phyloP scores from a whole-genome alignment of 2,888 invertebrate genomes.

The Trissolcus brochymenae region DNA sequence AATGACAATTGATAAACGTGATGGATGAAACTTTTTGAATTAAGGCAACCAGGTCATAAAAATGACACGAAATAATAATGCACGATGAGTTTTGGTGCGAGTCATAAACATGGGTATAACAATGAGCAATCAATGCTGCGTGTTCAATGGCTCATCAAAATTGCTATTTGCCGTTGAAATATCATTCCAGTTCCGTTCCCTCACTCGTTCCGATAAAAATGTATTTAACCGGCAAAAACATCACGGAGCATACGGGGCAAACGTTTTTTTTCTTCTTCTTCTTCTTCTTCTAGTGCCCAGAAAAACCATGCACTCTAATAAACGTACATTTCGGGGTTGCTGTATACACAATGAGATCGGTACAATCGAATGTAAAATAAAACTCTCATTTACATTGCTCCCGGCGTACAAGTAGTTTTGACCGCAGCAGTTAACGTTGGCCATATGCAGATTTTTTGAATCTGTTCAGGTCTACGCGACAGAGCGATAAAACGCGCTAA shows the following conservation, averaged over 20 bases:
- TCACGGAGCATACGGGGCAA: neutral
- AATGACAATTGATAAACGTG: too few relatives aligned
- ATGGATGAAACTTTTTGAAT: too few relatives aligned
- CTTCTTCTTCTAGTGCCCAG: too few relatives aligned
- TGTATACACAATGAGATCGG: conserved; percentile 40
- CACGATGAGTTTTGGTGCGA: neutral
- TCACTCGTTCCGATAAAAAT: neutral
- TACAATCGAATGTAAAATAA: conserved; percentile 38
- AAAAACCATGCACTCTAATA: conserved; percentile 19
- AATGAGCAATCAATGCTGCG: conserved; percentile 1
- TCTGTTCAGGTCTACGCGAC: conserved; percentile 42
- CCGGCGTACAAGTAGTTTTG: conserved; percentile 23
- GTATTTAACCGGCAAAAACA: neutral
- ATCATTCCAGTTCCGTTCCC: neutral
- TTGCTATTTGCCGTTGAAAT: neutral
- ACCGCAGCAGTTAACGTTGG: conserved; percentile 37
- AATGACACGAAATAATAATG: neutral
- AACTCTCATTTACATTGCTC: conserved; percentile 44
- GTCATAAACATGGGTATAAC: conserved; percentile 7
- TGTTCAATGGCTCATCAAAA: conserved; percentile 10
- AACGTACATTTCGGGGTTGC: conserved; percentile 21
- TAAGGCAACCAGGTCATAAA: neutral
- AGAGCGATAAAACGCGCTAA: conserved; percentile 47
- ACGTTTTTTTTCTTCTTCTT: too few relatives aligned
- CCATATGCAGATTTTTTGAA: conserved; percentile 52